These are phyloP conservation scores for Macrotis lagotis DNA, from an alignment of 2,113 vertebrate species.

Conservation along the genomic window DNA sequence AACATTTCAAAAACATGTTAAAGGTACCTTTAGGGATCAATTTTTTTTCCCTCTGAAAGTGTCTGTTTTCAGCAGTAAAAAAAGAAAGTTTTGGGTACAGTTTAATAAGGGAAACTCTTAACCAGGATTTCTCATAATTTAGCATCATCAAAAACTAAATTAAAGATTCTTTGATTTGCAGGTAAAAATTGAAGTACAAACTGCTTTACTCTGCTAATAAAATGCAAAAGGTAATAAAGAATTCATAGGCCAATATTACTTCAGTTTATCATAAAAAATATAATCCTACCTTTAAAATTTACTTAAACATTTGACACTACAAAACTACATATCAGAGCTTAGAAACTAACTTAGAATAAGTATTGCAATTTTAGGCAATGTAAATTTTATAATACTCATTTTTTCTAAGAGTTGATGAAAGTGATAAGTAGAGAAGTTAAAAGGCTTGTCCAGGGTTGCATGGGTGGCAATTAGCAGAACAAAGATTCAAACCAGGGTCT, in stretches of 20 bases:
- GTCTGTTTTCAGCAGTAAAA: conserved; percentile 2
- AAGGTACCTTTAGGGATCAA: not conserved
- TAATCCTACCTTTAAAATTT: not conserved
- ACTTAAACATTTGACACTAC: not conserved
- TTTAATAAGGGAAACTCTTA: not conserved
- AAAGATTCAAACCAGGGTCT: not conserved
- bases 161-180: not conserved
- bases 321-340: not conserved
- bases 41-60: conserved; percentile 35
- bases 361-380: not conserved
- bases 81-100: not conserved
- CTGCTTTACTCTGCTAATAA: not conserved
- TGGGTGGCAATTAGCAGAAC: not conserved
- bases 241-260: not conserved
- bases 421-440: not conserved
- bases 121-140: not conserved
- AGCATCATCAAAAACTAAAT: not conserved
- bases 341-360: not conserved
- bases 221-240: not conserved
- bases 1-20: conserved; percentile 38
- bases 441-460: not conserved
- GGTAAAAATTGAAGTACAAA: not conserved
- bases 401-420: not conserved
- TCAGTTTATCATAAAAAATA: not conserved
- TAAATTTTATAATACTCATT: not conserved